Conservation (phyloP, 2,797 vertebrate species). For the Lagorchestes hirsutus region DNA sequence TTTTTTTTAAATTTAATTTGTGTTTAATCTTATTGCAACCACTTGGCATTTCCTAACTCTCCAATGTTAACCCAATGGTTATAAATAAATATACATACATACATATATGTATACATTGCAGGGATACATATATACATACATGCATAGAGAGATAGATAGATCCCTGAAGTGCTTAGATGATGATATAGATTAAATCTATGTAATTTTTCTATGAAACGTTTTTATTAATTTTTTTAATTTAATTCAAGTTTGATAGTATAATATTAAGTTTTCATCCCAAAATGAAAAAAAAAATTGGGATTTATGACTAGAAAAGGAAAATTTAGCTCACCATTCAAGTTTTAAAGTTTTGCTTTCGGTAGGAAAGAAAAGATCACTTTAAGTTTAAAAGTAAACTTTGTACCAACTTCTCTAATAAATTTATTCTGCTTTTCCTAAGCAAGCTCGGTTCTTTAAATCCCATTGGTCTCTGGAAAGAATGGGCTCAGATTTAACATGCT, state of each 20-base stretch:
- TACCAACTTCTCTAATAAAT: background rate
- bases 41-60: background rate
- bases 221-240: slow-evolving; percentile 8
- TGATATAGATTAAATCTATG: background rate
- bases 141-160: background rate
- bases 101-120: too few relatives aligned
- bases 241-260: slow-evolving; percentile 48
- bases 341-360: slow-evolving; percentile 3
- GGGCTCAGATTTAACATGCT: background rate
- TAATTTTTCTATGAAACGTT: background rate
- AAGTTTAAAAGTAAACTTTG: slow-evolving; percentile 48
- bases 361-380: background rate
- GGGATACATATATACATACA: too few relatives aligned
- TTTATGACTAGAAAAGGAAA: slow-evolving; percentile 26
- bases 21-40: background rate
- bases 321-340: background rate
- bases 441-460: slow-evolving; percentile 37
- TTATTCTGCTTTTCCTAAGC: background rate
- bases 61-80: background rate
- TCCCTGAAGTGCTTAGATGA: background rate
- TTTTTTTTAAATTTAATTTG: background rate
- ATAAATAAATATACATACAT: background rate
- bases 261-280: background rate
- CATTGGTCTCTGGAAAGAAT: background rate
- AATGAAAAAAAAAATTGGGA: background rate